phyloP scores from a whole-genome alignment of 2,797 vertebrate genomes.

The Rhinophrynus dorsalis region DNA sequence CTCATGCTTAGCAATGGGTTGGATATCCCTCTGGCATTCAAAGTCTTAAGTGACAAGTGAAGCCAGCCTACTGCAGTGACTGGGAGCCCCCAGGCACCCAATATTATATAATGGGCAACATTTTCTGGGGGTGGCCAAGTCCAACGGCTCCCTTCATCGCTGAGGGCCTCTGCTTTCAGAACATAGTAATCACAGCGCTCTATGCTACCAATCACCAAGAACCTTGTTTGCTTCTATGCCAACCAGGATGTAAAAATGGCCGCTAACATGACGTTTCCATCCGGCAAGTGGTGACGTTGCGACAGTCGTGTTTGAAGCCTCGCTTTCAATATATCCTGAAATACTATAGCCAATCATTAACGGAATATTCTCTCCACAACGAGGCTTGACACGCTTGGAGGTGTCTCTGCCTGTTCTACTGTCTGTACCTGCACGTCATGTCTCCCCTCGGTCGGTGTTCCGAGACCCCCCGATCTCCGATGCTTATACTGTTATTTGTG shows the following conservation, averaged over 20 bases:
- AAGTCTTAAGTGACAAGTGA: too few relatives aligned
- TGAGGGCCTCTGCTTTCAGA: too few relatives aligned
- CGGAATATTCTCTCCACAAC: not conserved
- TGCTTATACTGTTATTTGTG: constrained; percentile 43
- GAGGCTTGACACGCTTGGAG: constrained; percentile 37
- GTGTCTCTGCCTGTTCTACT: not conserved
- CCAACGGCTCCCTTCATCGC: too few relatives aligned
- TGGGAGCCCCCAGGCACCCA: too few relatives aligned
- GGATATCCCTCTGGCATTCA: too few relatives aligned
- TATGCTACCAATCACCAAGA: too few relatives aligned
- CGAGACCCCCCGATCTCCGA: not conserved
- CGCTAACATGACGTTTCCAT: constrained; percentile 19
- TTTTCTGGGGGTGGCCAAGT: too few relatives aligned
- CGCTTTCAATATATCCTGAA: not conserved
- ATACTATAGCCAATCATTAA: not conserved
- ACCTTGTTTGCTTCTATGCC: too few relatives aligned
- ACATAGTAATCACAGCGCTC: too few relatives aligned
- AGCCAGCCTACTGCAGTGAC: too few relatives aligned
- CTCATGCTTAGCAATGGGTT: too few relatives aligned
- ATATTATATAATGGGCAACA: too few relatives aligned
- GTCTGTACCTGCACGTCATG: constrained; percentile 19
- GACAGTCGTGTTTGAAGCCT: not conserved
- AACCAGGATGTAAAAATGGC: constrained; percentile 7
- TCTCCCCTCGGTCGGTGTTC: constrained; percentile 4
- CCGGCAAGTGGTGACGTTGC: constrained; percentile 29